Conservation (phyloP, 2,797 vertebrate species). For the Pseudopleuronectes americanus region DNA sequence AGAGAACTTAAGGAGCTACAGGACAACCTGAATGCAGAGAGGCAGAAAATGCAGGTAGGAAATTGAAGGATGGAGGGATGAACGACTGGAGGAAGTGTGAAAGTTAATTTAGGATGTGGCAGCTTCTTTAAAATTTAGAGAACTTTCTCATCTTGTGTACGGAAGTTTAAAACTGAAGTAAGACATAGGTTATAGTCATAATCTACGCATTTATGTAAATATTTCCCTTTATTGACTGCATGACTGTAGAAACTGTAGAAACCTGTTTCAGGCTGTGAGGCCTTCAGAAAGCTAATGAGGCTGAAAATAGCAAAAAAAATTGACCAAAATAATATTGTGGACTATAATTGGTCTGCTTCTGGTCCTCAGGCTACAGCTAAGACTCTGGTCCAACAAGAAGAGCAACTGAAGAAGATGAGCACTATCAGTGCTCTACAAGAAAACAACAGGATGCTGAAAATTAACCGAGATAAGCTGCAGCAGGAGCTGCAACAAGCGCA, state of each 20-base stretch:
- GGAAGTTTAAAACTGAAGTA: no score
- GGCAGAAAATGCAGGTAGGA: constrained; percentile 80
- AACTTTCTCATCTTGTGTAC: no score
- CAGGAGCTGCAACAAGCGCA: constrained; percentile 92
- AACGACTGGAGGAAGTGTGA: not conserved
- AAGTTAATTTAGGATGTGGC: not conserved
- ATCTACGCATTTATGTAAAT: no score
- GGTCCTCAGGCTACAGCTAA: constrained; percentile 86
- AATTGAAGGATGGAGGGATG: not conserved
- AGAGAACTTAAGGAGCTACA: constrained; percentile 91
- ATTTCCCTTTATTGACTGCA: no score
- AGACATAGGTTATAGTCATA: no score
- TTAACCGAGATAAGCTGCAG: constrained; percentile 91
- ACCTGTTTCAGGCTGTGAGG: not conserved
- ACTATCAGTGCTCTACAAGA: constrained; percentile 91
- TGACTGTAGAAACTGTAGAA: no score
- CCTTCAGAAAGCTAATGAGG: no score
- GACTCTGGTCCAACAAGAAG: constrained; percentile 94
- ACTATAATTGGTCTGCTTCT: not conserved
- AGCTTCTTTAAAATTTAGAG: no score
- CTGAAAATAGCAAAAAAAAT: not conserved
- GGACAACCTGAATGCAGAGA: constrained; percentile 89
- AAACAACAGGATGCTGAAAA: constrained; percentile 90
- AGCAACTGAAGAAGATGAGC: constrained; percentile 94
- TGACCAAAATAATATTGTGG: not conserved